Evolutionary conservation across 2,113 vertebrate species (phyloP), one percentile per base, ranked within the genome.

Genomic region (Rhizomys pruinosus): DNA sequence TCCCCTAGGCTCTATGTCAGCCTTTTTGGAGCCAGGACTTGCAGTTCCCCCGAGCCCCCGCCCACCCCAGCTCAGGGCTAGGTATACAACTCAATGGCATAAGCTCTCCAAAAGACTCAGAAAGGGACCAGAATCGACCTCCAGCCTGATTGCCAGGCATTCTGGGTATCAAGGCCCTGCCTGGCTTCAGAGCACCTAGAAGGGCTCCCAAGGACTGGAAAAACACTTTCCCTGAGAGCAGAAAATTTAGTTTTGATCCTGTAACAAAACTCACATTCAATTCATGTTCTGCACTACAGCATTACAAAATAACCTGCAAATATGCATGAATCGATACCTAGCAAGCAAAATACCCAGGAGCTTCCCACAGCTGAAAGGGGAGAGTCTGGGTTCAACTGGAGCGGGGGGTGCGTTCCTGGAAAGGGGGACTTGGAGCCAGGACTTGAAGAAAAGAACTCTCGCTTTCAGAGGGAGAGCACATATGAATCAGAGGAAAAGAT

Each of bases 11-110:
- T 63, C 1, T 13, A 84, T 4, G 7, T 13, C 7, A 27, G 29
- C 17, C 79, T 77, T 47, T 42, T 34, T 52, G 22, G 57, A 71
- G 68, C 5, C 55, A 42, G 66, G 37, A 71, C 68, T 1, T 9
- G 0, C 5, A 66, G 55, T 52, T 37, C 23, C 7, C n/a, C n/a
- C n/a, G n/a, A n/a, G n/a, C n/a, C n/a, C n/a, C n/a, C n/a, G n/a
- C n/a, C n/a, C n/a, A n/a, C n/a, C n/a, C 2, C 7, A 11, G 42
- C 25, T 73, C 39, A 52, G 34, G 39, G 32, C 66, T 27, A 69
- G 68, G n/a, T 34, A 7, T n/a, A 13, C 4, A 12, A 27, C 27
- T 37, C 7, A n/a, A 19, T 16, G 4, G 5, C 0, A 13, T 25
- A 25, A n/a, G 27, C 15, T 29, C 15, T 32, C 11, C 15, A 22